Conservation (phyloP, 2,113 vertebrate genomes). For the Anolis carolinensis region DNA sequence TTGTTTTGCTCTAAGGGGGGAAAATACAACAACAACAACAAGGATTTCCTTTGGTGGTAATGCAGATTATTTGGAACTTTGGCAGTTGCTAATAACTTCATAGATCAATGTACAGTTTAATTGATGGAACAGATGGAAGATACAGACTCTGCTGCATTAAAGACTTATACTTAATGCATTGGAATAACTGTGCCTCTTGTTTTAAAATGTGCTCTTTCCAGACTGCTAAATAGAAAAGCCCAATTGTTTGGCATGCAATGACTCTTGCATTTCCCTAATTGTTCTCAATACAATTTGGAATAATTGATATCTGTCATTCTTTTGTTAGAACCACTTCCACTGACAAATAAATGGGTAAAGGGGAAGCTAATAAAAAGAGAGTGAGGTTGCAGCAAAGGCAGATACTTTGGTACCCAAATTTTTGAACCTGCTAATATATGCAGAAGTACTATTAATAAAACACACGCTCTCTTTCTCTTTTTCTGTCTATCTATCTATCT, state of each 20-base stretch:
- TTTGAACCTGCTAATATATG: background rate
- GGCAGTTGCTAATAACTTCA: conserved; percentile 69
- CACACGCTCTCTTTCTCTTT: background rate
- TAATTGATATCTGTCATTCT: conserved; percentile 34
- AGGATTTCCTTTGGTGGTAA: conserved; percentile 51
- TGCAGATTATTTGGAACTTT: conserved; percentile 58
- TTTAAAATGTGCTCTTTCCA: conserved; percentile 55
- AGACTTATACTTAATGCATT: conserved; percentile 68
- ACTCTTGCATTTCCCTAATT: conserved; percentile 30
- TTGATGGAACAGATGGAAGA: conserved; percentile 73
- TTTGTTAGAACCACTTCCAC: background rate
- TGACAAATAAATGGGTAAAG: conserved; percentile 11
- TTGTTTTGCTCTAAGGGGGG: background rate
- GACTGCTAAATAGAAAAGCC: conserved; percentile 50
- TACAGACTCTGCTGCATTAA: conserved; percentile 63
- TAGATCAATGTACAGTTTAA: conserved; percentile 68
- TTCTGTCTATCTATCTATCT: background rate
- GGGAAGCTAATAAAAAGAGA: background rate
- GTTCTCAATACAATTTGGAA: conserved; percentile 23
- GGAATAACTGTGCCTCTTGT: conserved; percentile 61
- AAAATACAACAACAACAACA: background rate
- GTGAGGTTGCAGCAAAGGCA: background rate
- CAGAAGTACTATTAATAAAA: background rate
- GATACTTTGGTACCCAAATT: conserved; percentile 4
- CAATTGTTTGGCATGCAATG: conserved; percentile 42